Base-by-base conservation (phyloP, 2,797 vertebrate species). In the Rhinella marina region DNA sequence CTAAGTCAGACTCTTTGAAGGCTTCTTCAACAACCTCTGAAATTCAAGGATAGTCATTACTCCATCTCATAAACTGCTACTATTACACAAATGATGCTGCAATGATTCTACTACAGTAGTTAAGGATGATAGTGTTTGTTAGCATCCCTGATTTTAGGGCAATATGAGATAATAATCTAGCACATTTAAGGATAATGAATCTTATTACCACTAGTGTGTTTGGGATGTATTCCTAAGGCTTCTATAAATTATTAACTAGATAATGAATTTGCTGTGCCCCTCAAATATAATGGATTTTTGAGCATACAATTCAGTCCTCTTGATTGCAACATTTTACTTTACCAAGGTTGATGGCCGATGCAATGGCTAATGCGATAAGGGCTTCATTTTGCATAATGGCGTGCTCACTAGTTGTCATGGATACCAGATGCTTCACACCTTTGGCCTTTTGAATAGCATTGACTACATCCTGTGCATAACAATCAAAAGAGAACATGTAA, bases 351-450 rank as follows among this genome's bases (percentile, higher is more conserved):
- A 96, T 94, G 64, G 96, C 94, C 66, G 96, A 96, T 23, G 96
- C 96, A 82, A 97, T 97, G 21, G 97, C 95, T 92, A 98, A 90
- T 70, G 97, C 96, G 25, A 95, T 95, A 90, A 97, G 92, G 81
- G 97, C 97, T 91, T 98, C 97, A 7, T 97, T 98, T 93, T 98
- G 97, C 94, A 96, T 96, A 92, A 96, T 96, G 90, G 95, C 92
- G 0, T 98, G 95, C 86, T 97, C 93, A 0, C 96, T 97, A 61
- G 93, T 96, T 90, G 96, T 95, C 97, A 98, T 97, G 88, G 95
- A 94, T 91, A 97, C 95, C 14, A 98, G 95, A 89, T 97, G 96
- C 87, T 94, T 96, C 87, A 97, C 91, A 89, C 96, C 97, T 87
- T 95, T 93, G 62, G 96, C 95, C 91, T 95, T 93, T 87, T 94